Evolutionary conservation across 1,140 invertebrate species (phyloP).

Genomic region (Coptotermes formosanus): DNA sequence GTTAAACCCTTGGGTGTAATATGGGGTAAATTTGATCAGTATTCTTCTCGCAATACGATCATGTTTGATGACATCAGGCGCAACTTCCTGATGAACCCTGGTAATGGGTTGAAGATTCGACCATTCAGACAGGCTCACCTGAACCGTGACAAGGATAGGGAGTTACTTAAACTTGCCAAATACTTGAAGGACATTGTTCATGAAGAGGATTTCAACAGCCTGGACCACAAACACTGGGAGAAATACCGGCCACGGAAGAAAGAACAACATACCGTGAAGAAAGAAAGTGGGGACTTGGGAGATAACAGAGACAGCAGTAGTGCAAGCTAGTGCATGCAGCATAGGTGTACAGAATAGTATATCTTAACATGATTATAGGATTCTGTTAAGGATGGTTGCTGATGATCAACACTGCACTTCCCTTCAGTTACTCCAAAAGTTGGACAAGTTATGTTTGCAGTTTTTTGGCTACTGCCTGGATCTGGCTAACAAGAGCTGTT

Average conservation of each 20-base stretch:
- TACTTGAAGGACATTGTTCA: conserved; percentile 85
- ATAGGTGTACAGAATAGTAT: neutral
- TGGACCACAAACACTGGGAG: conserved; percentile 93
- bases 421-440: no score
- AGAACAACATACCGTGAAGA: neutral
- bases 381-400: neutral
- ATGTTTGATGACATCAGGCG: conserved; percentile 98
- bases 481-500: no score
- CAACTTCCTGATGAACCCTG: conserved; percentile 98
- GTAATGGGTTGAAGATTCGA: conserved; percentile 85
- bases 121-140: conserved; percentile 88
- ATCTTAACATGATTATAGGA: neutral
- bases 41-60: conserved; percentile 85
- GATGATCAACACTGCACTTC: neutral
- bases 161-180: conserved; percentile 77
- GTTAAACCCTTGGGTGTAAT: conserved; percentile 95
- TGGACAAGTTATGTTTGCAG: no score
- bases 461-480: no score
- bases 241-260: conserved; percentile 59
- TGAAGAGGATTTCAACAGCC: conserved; percentile 76
- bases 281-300: neutral
- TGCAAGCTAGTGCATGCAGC: neutral
- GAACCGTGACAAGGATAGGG: conserved; percentile 80
- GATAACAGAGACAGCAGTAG: neutral
- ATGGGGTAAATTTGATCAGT: conserved; percentile 91